Base-by-base conservation (phyloP, 2,797 vertebrate species). In the Gallirallus australis region DNA sequence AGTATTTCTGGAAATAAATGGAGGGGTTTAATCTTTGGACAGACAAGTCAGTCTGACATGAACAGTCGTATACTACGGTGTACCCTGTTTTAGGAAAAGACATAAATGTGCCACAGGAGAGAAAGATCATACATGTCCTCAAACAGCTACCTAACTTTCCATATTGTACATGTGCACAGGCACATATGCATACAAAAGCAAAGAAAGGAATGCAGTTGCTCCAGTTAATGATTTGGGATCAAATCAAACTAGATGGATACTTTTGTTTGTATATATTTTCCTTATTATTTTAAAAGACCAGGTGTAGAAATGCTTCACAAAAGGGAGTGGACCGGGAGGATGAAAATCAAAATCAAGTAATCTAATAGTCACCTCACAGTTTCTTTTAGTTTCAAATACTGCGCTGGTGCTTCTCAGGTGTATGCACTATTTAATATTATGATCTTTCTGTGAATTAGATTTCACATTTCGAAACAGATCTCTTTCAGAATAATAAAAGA, bases 71-170 rank as follows among this genome's bases (percentile, higher is more conserved):
- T 57, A 13, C 12, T 72, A 27, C 12, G 87, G 25, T 15, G 28
- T 17, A 6, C 6, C 52, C 27, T 68, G 7, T 47, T 80, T 86
- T 54, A 63, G 68, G 25, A 60, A 76, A 65, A 10, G 35, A 27
- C 0, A 3, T 39, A 60, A 85, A 68, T 7, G 13, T 68, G 33
- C 42, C 57, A 59, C 27, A 64, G 59, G 9, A 76, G 9, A 79
- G n/a, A 68, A 78, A 33, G 27, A 33, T 53, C 0, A 0, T 50
- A 11, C 12, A 15, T 56, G 45, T n/a, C n/a, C 31, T 72, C 31
- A 33, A 45, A 31, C 17, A 50, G 21, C 10, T 81, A 21, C 23
- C 13, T 71, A 21, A 12, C 19, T 59, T 71, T 20, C 17, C n/a
- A 4, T 23, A 37, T 40, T 0, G 1, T 52, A 28, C 8, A 20